Evolutionary conservation across 2,888 invertebrate species (phyloP).

Genomic region (Mongoloraphidia duomilia): DNA sequence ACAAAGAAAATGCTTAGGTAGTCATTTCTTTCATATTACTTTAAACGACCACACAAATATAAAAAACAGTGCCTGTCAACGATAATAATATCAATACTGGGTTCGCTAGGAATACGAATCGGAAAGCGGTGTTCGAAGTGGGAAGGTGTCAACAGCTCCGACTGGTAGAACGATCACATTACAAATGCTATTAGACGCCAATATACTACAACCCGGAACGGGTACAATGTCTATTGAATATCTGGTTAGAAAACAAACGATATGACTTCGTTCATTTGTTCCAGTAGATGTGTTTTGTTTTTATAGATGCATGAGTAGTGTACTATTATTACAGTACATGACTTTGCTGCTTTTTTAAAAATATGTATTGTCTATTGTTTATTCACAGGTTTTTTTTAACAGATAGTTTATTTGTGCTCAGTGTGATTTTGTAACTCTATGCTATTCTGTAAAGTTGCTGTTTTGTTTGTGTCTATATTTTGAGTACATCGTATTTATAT

Average conservation of each 20-base stretch:
- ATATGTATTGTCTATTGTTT: background rate
- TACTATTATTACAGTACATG: background rate
- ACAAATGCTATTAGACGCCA: conserved; percentile 72
- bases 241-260: conserved; percentile 40
- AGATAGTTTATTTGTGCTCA: too few relatives aligned
- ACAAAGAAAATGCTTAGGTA: too few relatives aligned
- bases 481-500: too few relatives aligned
- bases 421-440: too few relatives aligned
- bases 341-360: background rate
- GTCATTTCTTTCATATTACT: background rate
- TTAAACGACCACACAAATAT: background rate
- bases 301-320: background rate
- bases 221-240: conserved; percentile 82
- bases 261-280: conserved; percentile 7
- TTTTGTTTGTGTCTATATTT: too few relatives aligned
- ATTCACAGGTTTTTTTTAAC: too few relatives aligned
- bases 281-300: background rate
- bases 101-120: conserved; percentile 4
- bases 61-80: background rate
- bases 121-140: conserved; percentile 2
- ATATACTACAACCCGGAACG: conserved; percentile 69
- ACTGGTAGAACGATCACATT: conserved; percentile 61
- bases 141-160: conserved; percentile 11
- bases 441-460: too few relatives aligned
- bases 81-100: conserved; percentile 19